Evolutionary conservation across 2,797 vertebrate species (phyloP), one percentile per base, ranked within the genome.

Genomic region (Loriculus beryllinus): DNA sequence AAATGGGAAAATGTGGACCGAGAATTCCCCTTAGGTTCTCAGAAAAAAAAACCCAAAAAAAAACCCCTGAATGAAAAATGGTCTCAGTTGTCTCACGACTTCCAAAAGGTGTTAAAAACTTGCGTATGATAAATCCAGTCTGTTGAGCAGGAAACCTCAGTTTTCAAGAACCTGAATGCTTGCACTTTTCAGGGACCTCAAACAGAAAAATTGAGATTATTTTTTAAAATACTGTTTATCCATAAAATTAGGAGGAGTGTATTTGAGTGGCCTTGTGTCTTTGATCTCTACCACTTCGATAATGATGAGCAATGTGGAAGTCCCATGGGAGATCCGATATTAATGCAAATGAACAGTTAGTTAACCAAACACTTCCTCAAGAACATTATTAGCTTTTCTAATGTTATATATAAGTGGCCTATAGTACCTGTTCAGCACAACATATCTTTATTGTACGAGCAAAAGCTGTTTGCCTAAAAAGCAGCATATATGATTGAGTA

Each of bases 391-490:
- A 86, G 45, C 57, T 72, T 89, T 93, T 39, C 90, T 86, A 83
- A 92, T 43, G 47, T 92, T 90, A 49, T 80, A 89, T 94, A 64
- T 93, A 82, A 92, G 69, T 97, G 96, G 97, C 96, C 97, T 98
- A 96, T 94, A 95, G 96, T 94, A 97, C 96, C 96, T 96, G 95
- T 95, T 97, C 97, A 97, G 96, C 91, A 97, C 97, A 98, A 98
- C 97, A 97, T 98, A 98, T 97, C 97, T 98, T 98, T 97, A 95
- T 97, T 97, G 97, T 96, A 97, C 96, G 75, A 97, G 96, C 96
- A 98, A 98, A 97, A 97, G 97, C 90, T 26, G 96, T 96, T 79
- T 96, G 95, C 96, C 94, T 96, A 94, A 96, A 97, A 96, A 97
- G 95, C 97, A 97, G 96, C 95, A 68, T 78, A 89, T 95, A 83